Evolutionary conservation across 2,888 invertebrate species (phyloP).

Genomic region (Ichneumoninae sp.): DNA sequence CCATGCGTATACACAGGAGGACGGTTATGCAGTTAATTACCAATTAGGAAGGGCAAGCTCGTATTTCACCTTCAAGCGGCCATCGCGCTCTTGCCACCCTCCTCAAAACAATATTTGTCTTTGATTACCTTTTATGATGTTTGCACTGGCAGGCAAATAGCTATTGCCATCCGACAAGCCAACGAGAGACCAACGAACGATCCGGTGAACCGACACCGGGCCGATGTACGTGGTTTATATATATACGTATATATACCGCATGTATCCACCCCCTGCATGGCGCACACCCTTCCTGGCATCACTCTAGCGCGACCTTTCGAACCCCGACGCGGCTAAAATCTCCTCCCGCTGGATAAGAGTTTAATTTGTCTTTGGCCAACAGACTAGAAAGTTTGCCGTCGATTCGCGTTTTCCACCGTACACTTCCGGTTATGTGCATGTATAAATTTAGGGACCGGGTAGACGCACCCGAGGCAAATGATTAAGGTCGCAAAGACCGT

Average conservation of each 20-base stretch:
- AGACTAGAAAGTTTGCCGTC: slow-evolving; percentile 29
- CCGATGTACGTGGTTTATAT: slow-evolving; percentile 52
- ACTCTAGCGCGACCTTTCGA: slow-evolving; percentile 30
- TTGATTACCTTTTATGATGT: slow-evolving; percentile 76
- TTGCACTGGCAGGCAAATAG: slow-evolving; percentile 72
- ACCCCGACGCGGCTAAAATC: slow-evolving; percentile 1
- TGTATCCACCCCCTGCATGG: slow-evolving; percentile 28
- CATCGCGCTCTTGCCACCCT: slow-evolving; percentile 59
- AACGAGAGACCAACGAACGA: slow-evolving; percentile 34
- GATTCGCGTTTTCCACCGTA: not conserved
- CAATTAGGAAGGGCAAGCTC: slow-evolving; percentile 75
- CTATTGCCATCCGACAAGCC: slow-evolving; percentile 56
- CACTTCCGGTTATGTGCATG: not conserved
- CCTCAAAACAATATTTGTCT: slow-evolving; percentile 76
- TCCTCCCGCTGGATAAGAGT: slow-evolving; percentile 55
- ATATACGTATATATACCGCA: slow-evolving; percentile 46
- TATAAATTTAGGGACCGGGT: not conserved
- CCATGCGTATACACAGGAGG: slow-evolving; percentile 5
- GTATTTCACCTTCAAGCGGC: slow-evolving; percentile 71
- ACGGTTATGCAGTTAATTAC: slow-evolving; percentile 70
- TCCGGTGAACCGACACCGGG: slow-evolving; percentile 42
- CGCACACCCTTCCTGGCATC: slow-evolving; percentile 50
- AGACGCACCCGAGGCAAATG: not conserved
- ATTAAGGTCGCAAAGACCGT: not conserved
- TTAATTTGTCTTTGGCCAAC: slow-evolving; percentile 62